These are phyloP conservation scores for Hetaerina americana DNA, from an alignment of 1,140 invertebrate genomes.

Conservation along the genomic window DNA sequence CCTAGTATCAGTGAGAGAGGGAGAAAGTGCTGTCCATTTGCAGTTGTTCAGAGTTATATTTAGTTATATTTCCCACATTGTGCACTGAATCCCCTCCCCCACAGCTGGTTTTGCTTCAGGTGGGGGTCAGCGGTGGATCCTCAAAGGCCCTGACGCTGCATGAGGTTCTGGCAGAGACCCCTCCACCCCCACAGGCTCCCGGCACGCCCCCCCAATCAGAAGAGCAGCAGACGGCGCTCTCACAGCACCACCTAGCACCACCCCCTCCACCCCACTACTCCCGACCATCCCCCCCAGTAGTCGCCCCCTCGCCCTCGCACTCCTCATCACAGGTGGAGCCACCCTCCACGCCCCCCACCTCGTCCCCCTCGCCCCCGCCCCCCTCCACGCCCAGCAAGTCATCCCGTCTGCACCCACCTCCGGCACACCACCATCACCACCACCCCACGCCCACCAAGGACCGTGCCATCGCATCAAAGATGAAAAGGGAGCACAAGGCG, in stretches of 20 bases:
- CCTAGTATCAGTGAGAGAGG: no score
- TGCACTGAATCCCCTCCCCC: neutral
- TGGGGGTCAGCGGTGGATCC: neutral
- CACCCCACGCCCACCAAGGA: slow-evolving; percentile 3
- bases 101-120: neutral
- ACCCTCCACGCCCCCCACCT: slow-evolving; percentile 9
- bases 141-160: neutral
- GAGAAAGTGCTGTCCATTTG: no score
- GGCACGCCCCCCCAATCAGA: neutral
- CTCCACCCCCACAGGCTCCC: neutral
- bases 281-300: neutral
- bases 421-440: slow-evolving; percentile 5
- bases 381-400: slow-evolving; percentile 2
- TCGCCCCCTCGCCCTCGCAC: neutral
- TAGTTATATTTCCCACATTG: no score
- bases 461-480: neutral
- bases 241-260: neutral
- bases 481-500: slow-evolving; percentile 82
- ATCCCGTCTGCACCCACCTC: neutral
- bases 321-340: neutral
- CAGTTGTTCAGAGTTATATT: no score
- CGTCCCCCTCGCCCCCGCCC: slow-evolving; percentile 13
- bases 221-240: neutral
- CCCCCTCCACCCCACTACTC: neutral
- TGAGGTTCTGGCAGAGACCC: neutral